phyloP scores from a whole-genome alignment of 2,797 vertebrate species.

The Telmatherina bonti region DNA sequence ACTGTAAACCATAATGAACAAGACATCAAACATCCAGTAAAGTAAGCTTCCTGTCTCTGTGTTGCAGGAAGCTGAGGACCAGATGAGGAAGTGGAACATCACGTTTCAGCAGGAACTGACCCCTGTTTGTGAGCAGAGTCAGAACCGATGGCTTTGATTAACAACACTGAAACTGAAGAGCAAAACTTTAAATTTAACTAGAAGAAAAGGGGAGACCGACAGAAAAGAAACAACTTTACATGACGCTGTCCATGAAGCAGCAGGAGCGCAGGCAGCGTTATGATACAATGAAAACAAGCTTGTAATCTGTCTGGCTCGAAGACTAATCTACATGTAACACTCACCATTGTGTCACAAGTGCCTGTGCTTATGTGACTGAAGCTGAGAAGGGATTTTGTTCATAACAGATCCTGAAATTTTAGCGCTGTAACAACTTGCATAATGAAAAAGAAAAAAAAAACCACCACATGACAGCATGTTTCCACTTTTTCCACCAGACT shows the following conservation, averaged over 20 bases:
- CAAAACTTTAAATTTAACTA: not conserved
- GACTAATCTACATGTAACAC: slow-evolving; percentile 50
- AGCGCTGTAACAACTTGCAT: slow-evolving; percentile 25
- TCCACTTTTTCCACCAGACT: slow-evolving; percentile 4
- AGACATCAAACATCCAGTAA: slow-evolving; percentile 33
- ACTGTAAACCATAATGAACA: slow-evolving; percentile 26
- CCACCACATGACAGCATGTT: slow-evolving; percentile 30
- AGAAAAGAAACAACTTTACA: not conserved
- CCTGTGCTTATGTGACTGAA: slow-evolving; percentile 21
- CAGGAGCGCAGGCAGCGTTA: slow-evolving; percentile 1
- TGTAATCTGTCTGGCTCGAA: slow-evolving; percentile 37
- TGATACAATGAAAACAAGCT: slow-evolving; percentile 35
- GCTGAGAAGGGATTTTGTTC: slow-evolving; percentile 11
- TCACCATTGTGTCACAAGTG: slow-evolving; percentile 42
- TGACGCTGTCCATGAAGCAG: slow-evolving; percentile 3
- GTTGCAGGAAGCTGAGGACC: slow-evolving; percentile 70
- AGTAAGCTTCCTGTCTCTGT: slow-evolving; percentile 56
- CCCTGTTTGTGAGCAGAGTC: slow-evolving; percentile 60
- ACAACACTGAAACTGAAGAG: slow-evolving; percentile 27
- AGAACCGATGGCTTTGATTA: slow-evolving; percentile 41
- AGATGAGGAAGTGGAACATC: slow-evolving; percentile 80
- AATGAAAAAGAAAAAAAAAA: slow-evolving; percentile 20
- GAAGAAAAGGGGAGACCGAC: not conserved
- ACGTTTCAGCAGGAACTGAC: slow-evolving; percentile 64
- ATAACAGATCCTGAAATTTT: not conserved